Base-by-base conservation (phyloP, 2,797 vertebrate species). In the Pempheris klunzingeri region DNA sequence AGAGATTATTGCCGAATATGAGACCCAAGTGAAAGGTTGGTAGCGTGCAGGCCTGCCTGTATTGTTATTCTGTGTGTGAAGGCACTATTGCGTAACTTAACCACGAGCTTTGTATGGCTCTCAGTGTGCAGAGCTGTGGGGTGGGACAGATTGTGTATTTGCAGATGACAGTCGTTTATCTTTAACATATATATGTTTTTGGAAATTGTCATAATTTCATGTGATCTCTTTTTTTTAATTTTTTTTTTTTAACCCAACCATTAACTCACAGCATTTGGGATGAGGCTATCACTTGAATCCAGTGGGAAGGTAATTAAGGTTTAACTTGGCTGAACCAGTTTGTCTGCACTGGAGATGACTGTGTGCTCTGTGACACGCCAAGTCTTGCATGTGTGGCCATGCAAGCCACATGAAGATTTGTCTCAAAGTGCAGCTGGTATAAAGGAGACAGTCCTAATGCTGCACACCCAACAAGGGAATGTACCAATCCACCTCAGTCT, bases 21-120 rank as follows among this genome's bases (percentile, higher is more conserved):
- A 98, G 93, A 96, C 96, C 78, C 97, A 98, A 94, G 96, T 97
- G 77, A 98, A 98, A 97, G 97, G 97, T 97, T 77, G 93, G 96
- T 89, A 73, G 58, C 80, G 43, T 41, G 77, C 82, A 74, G 83
- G 86, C 87, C 89, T 34, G 63, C 5, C 28, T 69, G 17, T 28
- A 52, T 83, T 88, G 78, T 79, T 81, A 39, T 70, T 78, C 77
- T 28, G 52, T 67, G 44, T 82, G 80, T 75, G 74, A 57, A 72
- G 52, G 18, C 75, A 78, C 74, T 82, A 76, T 90, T 93, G 91
- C 91, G 87, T 92, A 94, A 93, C 90, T 93, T 92, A 80, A 77
- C 76, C 86, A 81, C 84, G 78, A 66, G 78, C 76, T 82, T 75
- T 60, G 52, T 69, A 55, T 81, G 83, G 71, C 47, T 86, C 52